phyloP scores from a whole-genome alignment of 2,797 vertebrate genomes.

The Denticeps clupeoides region DNA sequence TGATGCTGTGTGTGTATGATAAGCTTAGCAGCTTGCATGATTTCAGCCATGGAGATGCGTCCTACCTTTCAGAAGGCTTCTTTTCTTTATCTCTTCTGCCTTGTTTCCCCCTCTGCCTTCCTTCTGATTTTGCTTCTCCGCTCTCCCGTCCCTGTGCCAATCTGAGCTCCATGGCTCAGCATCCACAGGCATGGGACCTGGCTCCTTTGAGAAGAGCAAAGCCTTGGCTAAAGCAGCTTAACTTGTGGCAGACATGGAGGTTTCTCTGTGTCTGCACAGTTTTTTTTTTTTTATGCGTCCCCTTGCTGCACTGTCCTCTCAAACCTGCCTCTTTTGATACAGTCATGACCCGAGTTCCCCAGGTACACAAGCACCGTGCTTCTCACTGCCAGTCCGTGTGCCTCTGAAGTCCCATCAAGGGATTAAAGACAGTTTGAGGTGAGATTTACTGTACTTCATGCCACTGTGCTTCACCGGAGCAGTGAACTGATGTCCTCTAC shows the following conservation, averaged over 20 bases:
- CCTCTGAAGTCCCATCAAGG: too few species aligned
- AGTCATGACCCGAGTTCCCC: neutral
- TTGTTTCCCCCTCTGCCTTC: slow-evolving; percentile 10
- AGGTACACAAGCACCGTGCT: neutral
- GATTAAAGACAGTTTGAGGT: too few species aligned
- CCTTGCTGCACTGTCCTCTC: neutral
- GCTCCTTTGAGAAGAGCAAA: slow-evolving; percentile 52
- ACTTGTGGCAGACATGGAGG: slow-evolving; percentile 33
- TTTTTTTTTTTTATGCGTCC: neutral
- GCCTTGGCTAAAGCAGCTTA: slow-evolving; percentile 53
- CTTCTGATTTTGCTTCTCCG: neutral
- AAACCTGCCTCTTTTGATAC: neutral
- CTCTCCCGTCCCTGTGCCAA: slow-evolving; percentile 5
- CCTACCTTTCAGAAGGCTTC: slow-evolving; percentile 26
- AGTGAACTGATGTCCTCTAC: too few species aligned
- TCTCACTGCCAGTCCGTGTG: too few species aligned
- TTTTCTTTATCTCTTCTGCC: slow-evolving; percentile 13
- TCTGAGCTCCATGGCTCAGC: slow-evolving; percentile 30
- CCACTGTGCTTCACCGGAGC: too few species aligned
- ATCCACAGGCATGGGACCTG: slow-evolving; percentile 34
- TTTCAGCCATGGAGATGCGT: slow-evolving; percentile 24
- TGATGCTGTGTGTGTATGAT: slow-evolving; percentile 10
- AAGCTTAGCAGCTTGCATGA: slow-evolving; percentile 18
- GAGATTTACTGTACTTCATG: too few species aligned
- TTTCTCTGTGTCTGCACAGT: slow-evolving; percentile 27